Conservation (phyloP, 2,797 vertebrate genomes). For the Esox masquinongy region DNA sequence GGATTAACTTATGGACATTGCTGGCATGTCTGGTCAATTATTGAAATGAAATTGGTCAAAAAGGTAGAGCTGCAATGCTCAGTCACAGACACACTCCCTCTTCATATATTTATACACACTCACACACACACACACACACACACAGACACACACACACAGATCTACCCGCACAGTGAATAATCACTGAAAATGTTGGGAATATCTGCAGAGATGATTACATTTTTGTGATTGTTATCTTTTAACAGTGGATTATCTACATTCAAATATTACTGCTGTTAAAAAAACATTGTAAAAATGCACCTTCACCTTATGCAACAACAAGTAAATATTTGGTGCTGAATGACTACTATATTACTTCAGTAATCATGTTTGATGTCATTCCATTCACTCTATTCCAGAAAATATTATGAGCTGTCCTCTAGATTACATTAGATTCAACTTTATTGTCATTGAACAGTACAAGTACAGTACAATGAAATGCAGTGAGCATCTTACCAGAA, state of each 20-base stretch:
- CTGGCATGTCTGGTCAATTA: conserved; percentile 46
- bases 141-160: not conserved
- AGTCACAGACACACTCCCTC: not conserved
- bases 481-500: no score
- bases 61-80: conserved; percentile 23
- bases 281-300: not conserved
- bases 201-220: not conserved
- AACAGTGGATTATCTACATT: conserved; percentile 15
- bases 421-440: no score
- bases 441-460: no score
- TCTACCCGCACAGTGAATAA: not conserved
- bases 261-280: not conserved
- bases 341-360: not conserved
- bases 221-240: not conserved
- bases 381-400: no score
- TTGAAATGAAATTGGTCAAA: conserved; percentile 44
- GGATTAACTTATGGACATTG: conserved; percentile 49
- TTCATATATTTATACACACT: conserved; percentile 15
- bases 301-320: not conserved
- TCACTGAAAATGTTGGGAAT: not conserved
- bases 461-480: no score
- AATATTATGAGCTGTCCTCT: no score
- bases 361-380: no score
- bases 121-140: not conserved
- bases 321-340: not conserved